Percentiles rank a stretch among this genome's conserved stretches.
phyloP scores from a whole-genome alignment of 2,113 vertebrate species.

The Rhegmatorhina hoffmannsi region DNA sequence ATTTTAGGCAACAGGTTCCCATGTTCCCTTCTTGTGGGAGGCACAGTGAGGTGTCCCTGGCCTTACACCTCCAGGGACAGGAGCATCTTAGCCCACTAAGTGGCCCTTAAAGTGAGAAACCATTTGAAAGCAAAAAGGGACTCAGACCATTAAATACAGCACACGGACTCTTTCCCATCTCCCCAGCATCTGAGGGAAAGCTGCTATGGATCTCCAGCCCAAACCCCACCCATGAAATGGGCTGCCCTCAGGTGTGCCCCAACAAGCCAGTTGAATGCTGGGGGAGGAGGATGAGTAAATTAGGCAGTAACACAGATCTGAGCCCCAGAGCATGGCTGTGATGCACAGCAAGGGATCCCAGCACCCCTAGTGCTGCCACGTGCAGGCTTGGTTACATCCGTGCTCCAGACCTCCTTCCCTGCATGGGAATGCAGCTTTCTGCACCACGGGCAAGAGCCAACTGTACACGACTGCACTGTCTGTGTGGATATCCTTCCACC shows the following conservation, averaged over 20 bases:
- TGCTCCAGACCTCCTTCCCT: neutral
- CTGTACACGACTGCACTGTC: accelerated
- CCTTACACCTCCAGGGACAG: accelerated
- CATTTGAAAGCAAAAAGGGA: neutral
- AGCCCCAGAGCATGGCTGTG: neutral
- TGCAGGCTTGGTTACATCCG: accelerated
- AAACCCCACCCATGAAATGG: accelerated
- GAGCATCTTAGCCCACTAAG: neutral
- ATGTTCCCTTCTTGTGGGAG: neutral
- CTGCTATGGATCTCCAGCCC: neutral
- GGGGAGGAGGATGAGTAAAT: neutral
- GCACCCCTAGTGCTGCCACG: neutral
- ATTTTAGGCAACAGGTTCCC: no score
- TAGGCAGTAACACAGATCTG: neutral
- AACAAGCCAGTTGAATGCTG: accelerated
- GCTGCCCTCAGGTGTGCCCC: neutral
- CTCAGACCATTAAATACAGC: neutral
- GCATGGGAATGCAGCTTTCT: neutral
- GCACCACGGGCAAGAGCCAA: neutral
- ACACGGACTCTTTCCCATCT: accelerated
- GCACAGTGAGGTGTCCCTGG: neutral
- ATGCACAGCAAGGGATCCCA: neutral
- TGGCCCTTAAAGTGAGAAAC: neutral
- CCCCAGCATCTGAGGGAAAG: neutral
- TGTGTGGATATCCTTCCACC: neutral